phyloP scores from a whole-genome alignment of 2,888 invertebrate genomes.

The Trichacis sp. region DNA sequence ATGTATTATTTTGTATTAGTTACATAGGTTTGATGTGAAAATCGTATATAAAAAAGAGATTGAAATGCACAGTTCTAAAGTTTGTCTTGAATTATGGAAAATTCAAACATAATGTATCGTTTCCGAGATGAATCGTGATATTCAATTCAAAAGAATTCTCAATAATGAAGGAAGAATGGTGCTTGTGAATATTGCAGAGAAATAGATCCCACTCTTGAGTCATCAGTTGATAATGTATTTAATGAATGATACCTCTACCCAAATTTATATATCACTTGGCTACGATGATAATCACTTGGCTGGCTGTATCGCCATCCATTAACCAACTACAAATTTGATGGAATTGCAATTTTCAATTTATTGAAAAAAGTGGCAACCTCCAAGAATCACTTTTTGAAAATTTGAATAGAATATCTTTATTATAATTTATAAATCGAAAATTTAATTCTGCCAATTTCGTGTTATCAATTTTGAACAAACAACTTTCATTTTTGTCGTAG shows the following conservation, averaged over 20 bases:
- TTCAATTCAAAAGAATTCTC: too few species aligned
- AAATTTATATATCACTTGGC: too few species aligned
- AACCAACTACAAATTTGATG: not conserved
- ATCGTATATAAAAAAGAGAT: not conserved
- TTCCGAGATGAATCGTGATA: too few species aligned
- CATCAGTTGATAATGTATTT: not conserved
- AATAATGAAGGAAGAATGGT: not conserved
- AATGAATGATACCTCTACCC: not conserved
- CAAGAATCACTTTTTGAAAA: not conserved
- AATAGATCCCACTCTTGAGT: not conserved
- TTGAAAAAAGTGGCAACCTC: too few species aligned
- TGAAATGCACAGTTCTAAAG: not conserved
- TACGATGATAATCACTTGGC: too few species aligned
- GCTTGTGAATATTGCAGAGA: too few species aligned
- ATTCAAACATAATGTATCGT: too few species aligned
- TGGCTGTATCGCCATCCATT: too few species aligned
- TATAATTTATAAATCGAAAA: not conserved
- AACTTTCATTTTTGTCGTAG: too few species aligned
- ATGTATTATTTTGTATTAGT: constrained; percentile 13
- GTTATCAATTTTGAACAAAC: too few species aligned
- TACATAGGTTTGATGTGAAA: not conserved
- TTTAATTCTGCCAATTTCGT: too few species aligned
- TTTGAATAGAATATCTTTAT: not conserved
- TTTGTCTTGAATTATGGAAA: too few species aligned
- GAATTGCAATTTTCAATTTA: not conserved